Base-by-base conservation (phyloP, 2,888 invertebrate species). In the Scaptomyza caliginosa region DNA sequence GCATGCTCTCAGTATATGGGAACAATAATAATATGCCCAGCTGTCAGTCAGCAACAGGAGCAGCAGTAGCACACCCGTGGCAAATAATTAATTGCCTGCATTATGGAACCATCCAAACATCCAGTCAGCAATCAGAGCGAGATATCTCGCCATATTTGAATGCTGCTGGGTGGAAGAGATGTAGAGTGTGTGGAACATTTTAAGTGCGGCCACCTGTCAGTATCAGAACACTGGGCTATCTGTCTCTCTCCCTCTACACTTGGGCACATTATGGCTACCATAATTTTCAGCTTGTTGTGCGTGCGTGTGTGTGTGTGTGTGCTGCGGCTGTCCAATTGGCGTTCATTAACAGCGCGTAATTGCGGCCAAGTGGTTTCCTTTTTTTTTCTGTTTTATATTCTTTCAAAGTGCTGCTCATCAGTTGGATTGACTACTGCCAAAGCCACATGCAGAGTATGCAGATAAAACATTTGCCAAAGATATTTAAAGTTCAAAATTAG, bases 81-180 rank as follows among this genome's bases (percentile, higher is more conserved):
- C 43, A 77, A 81, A 81, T 81, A 80, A 81, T 81, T 81, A 86
- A 81, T 81, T 81, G 81, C 74, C 66, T 77, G 84, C 81, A 81
- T 81, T 81, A 86, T 71, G 74, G 51, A 34, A 34, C 40, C 34
- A 34, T 39, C n/a, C 43, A n/a, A 45, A 10, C n/a, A 24, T 24
- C 51, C 51, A 43, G 30, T 40, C 10, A 32, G 13, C 42, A 8
- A 21, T 21, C 40, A 19, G 19, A 8, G 39, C 26, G 17, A 36
- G 40, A 32, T 13, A 32, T 32, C 32, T 30, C 30, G 30, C n/a
- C 2, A 13, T 30, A 8, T 17, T 5, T 21, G 40, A 26, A n/a
- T n/a, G n/a, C n/a, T n/a, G n/a, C n/a, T n/a, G n/a, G n/a, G n/a
- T n/a, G n/a, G n/a, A n/a, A 4, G 24, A 4, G n/a, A 17, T 10